These are phyloP conservation scores for Galaxias olidus DNA, from an alignment of 2,797 vertebrate genomes.

Conservation along the genomic window DNA sequence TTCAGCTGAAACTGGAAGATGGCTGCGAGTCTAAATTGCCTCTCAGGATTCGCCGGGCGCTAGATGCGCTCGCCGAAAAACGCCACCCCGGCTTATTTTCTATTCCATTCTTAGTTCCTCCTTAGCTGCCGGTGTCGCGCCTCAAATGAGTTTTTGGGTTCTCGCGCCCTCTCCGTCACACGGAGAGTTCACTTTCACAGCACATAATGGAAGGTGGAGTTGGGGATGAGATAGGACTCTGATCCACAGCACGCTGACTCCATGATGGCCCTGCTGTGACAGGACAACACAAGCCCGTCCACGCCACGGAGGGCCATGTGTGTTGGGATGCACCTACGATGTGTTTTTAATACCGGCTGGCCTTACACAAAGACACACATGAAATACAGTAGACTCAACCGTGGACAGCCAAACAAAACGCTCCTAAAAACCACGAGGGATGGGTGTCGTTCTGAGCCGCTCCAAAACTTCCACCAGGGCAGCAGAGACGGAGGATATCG, in stretches of 20 bases:
- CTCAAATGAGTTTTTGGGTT: not conserved
- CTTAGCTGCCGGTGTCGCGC: not conserved
- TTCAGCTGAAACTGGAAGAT: constrained; percentile 27
- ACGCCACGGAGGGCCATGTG: too few species aligned
- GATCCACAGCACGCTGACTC: too few species aligned
- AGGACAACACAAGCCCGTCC: too few species aligned
- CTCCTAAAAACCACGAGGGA: too few species aligned
- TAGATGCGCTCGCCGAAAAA: constrained; percentile 1
- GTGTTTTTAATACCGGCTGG: too few species aligned
- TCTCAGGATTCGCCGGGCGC: constrained; percentile 11
- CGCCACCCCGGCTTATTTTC: not conserved
- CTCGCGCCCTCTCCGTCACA: not conserved
- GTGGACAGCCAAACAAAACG: too few species aligned
- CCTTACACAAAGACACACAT: too few species aligned
- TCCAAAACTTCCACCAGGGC: constrained; percentile 59
- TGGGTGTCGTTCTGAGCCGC: constrained; percentile 60
- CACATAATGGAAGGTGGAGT: constrained; percentile 1
- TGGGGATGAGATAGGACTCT: not conserved
- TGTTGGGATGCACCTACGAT: too few species aligned
- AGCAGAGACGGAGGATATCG: constrained; percentile 24
- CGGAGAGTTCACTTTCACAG: not conserved
- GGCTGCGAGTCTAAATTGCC: constrained; percentile 6
- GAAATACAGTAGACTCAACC: too few species aligned
- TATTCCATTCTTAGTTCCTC: constrained; percentile 8
- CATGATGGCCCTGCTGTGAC: too few species aligned